phyloP scores from a whole-genome alignment of 2,113 vertebrate genomes.

The Sander lucioperca region DNA sequence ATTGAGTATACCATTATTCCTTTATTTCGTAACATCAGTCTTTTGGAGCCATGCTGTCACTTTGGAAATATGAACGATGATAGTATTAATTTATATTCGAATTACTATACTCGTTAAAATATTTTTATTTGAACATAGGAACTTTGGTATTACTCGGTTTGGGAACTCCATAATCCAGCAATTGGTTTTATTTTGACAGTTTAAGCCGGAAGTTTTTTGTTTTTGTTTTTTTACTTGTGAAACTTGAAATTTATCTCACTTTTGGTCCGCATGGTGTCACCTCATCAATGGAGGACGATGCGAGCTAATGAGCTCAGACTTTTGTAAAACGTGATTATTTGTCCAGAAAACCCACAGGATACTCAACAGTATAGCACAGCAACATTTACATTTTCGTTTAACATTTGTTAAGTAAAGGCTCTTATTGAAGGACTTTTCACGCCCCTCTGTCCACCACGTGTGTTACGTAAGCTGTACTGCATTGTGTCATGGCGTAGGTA shows the following conservation, averaged over 20 bases:
- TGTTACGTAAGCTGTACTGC: slow-evolving; percentile 10
- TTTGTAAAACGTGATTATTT: neutral
- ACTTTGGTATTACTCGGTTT: neutral
- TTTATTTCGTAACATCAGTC: neutral
- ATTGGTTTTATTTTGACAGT: slow-evolving; percentile 55
- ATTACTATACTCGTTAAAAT: neutral
- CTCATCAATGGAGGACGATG: neutral
- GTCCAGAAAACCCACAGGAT: neutral
- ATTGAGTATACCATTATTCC: neutral
- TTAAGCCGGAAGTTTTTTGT: slow-evolving; percentile 37
- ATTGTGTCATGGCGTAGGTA: neutral
- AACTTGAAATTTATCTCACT: neutral
- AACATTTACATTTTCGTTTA: neutral
- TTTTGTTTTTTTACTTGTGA: neutral
- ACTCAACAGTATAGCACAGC: neutral
- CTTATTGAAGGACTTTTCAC: neutral
- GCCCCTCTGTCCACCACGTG: slow-evolving; percentile 9
- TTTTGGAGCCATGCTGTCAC: neutral
- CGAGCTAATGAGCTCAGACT: neutral
- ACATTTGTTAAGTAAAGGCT: neutral
- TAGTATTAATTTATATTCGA: neutral
- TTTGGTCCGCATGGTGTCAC: slow-evolving; percentile 1
- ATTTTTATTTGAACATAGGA: neutral
- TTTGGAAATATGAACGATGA: neutral
- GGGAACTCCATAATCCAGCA: fast-evolving